A percentile compares a stretch with the other conserved stretches of the same genome.
Conservation (phyloP, 1,140 invertebrate species). For the Drosophila tsacasi region DNA sequence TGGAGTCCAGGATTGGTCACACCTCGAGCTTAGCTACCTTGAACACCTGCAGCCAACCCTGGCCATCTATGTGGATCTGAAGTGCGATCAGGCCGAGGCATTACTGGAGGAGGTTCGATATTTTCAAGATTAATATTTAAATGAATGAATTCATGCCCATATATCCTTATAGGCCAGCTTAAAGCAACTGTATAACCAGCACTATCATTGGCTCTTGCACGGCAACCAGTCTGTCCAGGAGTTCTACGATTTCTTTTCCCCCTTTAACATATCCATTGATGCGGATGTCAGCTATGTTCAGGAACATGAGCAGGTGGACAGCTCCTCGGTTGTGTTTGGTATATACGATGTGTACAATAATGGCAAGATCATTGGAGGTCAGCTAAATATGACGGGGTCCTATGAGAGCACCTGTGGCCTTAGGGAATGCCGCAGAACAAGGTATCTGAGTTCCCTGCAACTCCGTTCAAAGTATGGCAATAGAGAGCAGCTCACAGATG, state of each 20-base stretch:
- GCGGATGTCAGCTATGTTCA: constrained; percentile 64
- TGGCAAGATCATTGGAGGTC: constrained; percentile 70
- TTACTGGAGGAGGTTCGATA: constrained; percentile 50
- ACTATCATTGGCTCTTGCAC: constrained; percentile 77
- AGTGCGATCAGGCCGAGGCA: constrained; percentile 36
- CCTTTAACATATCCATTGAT: constrained; percentile 71
- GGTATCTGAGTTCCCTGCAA: constrained; percentile 59
- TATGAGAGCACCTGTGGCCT: constrained; percentile 55
- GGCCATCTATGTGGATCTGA: constrained; percentile 69
- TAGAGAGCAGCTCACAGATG: constrained; percentile 63
- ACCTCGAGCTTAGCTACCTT: constrained; percentile 57
- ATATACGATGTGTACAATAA: constrained; percentile 79
- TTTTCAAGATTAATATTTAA: not conserved
- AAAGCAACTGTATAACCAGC: constrained; percentile 64
- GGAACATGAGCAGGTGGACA: not conserved
- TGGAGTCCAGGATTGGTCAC: constrained; percentile 21
- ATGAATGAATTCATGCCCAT: not conserved
- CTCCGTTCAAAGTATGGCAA: constrained; percentile 62
- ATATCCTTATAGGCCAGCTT: constrained; percentile 42
- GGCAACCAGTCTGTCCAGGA: constrained; percentile 9
- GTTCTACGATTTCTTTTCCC: constrained; percentile 48
- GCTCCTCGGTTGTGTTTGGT: constrained; percentile 13
- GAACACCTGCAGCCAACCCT: constrained; percentile 56
- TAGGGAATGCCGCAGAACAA: constrained; percentile 16
- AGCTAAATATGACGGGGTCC: constrained; percentile 69